Base-by-base conservation (phyloP, 35 echinoderm and acorn worm genomes). In the Acanthaster planci region DNA sequence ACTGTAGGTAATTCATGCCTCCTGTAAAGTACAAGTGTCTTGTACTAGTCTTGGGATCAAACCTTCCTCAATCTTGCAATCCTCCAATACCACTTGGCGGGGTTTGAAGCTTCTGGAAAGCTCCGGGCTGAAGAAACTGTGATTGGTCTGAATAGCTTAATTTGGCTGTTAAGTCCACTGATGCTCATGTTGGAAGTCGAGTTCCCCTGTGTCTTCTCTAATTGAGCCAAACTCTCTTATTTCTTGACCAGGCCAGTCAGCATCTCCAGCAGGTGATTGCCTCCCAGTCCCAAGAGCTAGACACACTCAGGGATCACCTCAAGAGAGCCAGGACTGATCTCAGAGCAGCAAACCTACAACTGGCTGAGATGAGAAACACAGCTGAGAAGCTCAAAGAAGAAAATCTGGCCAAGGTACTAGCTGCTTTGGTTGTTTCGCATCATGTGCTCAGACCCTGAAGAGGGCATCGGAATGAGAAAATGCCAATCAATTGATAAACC, bases 211-310 rank as follows among this genome's bases (percentile, higher is more conserved):
- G 12, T 12, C 42, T 4, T 47, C 42, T 47, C 42, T 12, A 6
- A 47, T 47, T 47, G 12, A 47, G 42, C 4, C 42, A 12, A 12
- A 6, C 12, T 47, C 4, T 47, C 12, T 47, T 47, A 12, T 47
- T 47, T 80, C 36, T 19, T 89, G 8, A 52, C 35, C 77, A 92
- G 89, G 85, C 89, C 22, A 95, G 87, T 76, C 51, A 81, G 38
- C 93, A 95, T 52, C 50, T 97, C 7, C 94, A 97, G 67, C 84
- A 97, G 51, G 90, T 97, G 32, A 64, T 80, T 8, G 52, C 17
- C 7, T 54, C 94, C 27, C 94, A 97, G 51, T 79, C 38, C 60
- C 86, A 89, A 38, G 94, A 97, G 59, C 76, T 92, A 5, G 67
- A 88, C 3, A 78, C 72, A 42, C 77, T 87, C 30, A 80, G 94